Evolutionary conservation across 2,113 vertebrate species (phyloP), one percentile per base, ranked within the genome.

Genomic region (Heterocephalus glaber): DNA sequence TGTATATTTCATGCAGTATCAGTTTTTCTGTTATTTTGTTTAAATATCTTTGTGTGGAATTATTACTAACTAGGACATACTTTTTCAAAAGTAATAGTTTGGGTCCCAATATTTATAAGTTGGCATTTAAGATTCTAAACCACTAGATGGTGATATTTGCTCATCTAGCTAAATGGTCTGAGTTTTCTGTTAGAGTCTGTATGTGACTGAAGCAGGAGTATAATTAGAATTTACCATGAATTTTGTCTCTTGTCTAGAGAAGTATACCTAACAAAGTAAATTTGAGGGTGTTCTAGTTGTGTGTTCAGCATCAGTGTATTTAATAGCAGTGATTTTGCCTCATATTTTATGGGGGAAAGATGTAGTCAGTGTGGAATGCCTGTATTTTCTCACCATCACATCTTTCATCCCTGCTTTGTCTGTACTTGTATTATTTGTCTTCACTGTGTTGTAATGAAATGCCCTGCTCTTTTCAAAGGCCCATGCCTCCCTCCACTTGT

Each of bases 111-210:
- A 86, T 89, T 80, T 10, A 24, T 70, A 85, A 76, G 7, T 60
- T 96, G 49, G 7, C 33, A 65, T 93, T 68, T 92, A 90, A 92
- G 52, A 20, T 96, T 96, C 87, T 85, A 84, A 76, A 0, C 96
- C 97, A 97, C 97, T 97, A 97, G 97, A 66, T 97, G 97, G 97
- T 85, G 94, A 30, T 93, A 92, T 87, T 95, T 91, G 79, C 82
- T 89, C 66, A 24, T 91, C 20, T 86, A 86, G 30, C 30, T 44
- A 74, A 80, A 19, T 89, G 44, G 38, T 60, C 44, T 54, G 2
- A 9, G 60, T 85, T 92, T 96, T 92, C 49, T 93, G 8, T 70
- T 86, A 54, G 14, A 30, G 44, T 92, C 61, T 68, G 4, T 94
- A 4, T 38, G 10, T 91, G 16, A 92, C 11, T 91, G 79, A 94